Conservation (phyloP, 2,797 vertebrate species). For the Brachyalestes nurse region DNA sequence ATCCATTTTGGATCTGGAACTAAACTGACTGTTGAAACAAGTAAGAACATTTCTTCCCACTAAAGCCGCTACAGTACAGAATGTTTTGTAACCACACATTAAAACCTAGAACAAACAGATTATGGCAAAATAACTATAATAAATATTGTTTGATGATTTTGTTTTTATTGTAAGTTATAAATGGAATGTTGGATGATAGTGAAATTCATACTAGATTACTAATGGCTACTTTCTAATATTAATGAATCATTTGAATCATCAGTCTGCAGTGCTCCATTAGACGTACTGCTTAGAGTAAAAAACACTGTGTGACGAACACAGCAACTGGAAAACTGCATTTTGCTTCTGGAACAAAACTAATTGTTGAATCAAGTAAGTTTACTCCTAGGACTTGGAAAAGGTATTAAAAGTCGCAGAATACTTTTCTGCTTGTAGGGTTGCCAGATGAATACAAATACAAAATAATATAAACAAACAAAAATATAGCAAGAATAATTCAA, state of each 20-base stretch:
- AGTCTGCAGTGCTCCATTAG: background rate
- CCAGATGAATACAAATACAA: too few relatives aligned
- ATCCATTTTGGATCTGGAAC: conserved; percentile 34
- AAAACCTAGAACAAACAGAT: background rate
- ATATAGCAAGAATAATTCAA: background rate
- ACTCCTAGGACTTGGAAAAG: background rate
- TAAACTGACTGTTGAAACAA: conserved; percentile 41
- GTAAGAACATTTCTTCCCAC: background rate
- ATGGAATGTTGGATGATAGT: background rate
- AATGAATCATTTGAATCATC: too few relatives aligned
- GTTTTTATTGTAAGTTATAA: too few relatives aligned
- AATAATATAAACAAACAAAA: too few relatives aligned
- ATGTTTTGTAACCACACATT: too few relatives aligned
- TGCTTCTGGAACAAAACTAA: conserved; percentile 33
- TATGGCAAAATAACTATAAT: conserved; percentile 8
- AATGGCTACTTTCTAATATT: too few relatives aligned
- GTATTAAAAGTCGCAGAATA: background rate
- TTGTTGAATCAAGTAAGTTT: conserved; percentile 63
- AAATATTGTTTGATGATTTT: too few relatives aligned
- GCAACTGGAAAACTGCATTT: conserved; percentile 40
- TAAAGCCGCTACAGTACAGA: too few relatives aligned
- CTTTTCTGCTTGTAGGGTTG: too few relatives aligned
- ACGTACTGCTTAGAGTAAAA: conserved; percentile 4
- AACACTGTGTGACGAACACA: conserved; percentile 46
- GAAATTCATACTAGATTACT: too few relatives aligned